Evolutionary conservation across 2,888 invertebrate species (phyloP).

Genomic region (Conomelus anceps): DNA sequence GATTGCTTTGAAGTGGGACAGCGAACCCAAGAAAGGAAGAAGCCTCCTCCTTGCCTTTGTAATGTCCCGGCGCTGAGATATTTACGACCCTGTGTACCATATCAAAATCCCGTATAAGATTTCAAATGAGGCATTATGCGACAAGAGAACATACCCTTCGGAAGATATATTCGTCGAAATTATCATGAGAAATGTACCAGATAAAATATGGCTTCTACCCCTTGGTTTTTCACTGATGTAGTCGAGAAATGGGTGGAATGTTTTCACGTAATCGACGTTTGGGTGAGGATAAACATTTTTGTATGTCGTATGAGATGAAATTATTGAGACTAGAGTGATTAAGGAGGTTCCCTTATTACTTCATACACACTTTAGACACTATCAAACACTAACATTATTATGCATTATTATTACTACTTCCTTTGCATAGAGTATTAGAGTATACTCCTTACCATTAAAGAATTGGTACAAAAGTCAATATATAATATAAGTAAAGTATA

Average conservation of each 20-base stretch:
- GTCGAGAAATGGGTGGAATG: background rate
- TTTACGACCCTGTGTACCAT: background rate
- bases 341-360: too few relatives aligned
- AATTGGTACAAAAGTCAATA: too few relatives aligned
- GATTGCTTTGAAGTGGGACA: background rate
- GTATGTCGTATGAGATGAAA: background rate
- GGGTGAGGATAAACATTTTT: background rate
- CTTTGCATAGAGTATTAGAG: too few relatives aligned
- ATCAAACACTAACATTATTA: too few relatives aligned
- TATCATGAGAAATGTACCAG: background rate
- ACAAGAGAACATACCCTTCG: background rate
- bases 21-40: background rate
- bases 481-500: too few relatives aligned
- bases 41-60: background rate
- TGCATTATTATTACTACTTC: too few relatives aligned
- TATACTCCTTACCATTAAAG: too few relatives aligned
- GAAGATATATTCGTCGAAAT: background rate
- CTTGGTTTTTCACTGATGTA: too few relatives aligned
- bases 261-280: background rate
- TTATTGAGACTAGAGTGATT: too few relatives aligned
- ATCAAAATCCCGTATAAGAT: background rate
- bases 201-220: background rate
- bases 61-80: background rate
- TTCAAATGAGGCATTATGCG: background rate
- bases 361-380: too few relatives aligned